Conservation (phyloP, 2,888 invertebrate genomes). For the Lithophane ornitopus region DNA sequence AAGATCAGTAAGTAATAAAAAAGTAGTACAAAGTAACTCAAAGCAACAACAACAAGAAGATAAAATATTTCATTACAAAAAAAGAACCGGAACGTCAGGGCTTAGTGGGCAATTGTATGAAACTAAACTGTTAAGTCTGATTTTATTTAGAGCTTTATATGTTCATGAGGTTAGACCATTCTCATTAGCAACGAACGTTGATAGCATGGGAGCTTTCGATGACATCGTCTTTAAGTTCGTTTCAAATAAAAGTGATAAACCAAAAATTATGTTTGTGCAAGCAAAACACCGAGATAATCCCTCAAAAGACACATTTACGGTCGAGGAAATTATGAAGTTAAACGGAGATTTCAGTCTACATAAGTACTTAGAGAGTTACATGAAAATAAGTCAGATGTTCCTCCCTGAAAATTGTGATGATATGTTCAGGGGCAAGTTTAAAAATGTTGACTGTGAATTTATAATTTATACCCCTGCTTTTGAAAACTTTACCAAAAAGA, state of each 20-base stretch:
- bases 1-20: neutral
- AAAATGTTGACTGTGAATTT: constrained; percentile 45
- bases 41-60: neutral
- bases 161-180: constrained; percentile 43
- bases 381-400: constrained; percentile 45
- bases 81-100: constrained; percentile 54
- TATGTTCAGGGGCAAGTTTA: constrained; percentile 40
- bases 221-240: constrained; percentile 62
- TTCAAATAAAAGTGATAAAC: constrained; percentile 10
- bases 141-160: constrained; percentile 38
- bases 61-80: constrained; percentile 31
- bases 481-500: constrained; percentile 36
- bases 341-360: constrained; percentile 47
- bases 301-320: constrained; percentile 41
- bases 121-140: constrained; percentile 49
- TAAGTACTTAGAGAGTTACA: constrained; percentile 58
- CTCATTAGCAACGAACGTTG: constrained; percentile 49
- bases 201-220: constrained; percentile 61
- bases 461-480: constrained; percentile 57
- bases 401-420: constrained; percentile 11
- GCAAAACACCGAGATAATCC: constrained; percentile 60
- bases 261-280: constrained; percentile 59
- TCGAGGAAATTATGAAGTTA: constrained; percentile 40
- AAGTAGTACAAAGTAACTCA: neutral
- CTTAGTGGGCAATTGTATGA: constrained; percentile 63